Evolutionary conservation across 2,797 vertebrate species (phyloP), one percentile per base, ranked within the genome.

Genomic region (Scomberomorus guttatus): DNA sequence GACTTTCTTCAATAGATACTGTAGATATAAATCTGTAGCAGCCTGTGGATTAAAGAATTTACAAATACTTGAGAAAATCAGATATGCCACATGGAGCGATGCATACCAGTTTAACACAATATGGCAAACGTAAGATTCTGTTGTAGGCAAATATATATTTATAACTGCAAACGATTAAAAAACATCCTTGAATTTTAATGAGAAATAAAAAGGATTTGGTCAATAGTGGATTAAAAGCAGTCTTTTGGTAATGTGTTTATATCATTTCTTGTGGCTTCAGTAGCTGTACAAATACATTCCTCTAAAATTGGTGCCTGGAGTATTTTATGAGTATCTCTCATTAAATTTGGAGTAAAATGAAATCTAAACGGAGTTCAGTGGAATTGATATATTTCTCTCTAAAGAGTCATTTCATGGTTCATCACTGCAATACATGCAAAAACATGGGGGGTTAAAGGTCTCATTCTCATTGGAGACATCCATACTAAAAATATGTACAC

Each of bases 381-480:
- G 25, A 69, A 29, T 7, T 72, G 58, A 80, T 73, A 9, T 63
- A 61, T 67, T 60, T 34, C 48, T 72, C 75, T 68, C 67, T 1
- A 6, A 60, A 69, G 75, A 69, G 27, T 39, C n/a, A 25, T 86
- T 75, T 72, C 34, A 68, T 67, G 71, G 61, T 25, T 72, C 42
- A 37, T 85, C 71, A 34, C n/a, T 64, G 65, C 63, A 44, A 55
- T 42, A 52, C 18, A 69, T 60, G 72, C 15, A 71, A 72, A 79
- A 69, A 37, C 57, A 76, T 15, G 27, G 17, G 10, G 39, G 48
- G 34, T 54, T 25, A 71, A 34, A 55, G 18, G 29, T 71, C 67
- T 29, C 55, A 48, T 25, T 65, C 46, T 44, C 50, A 62, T 3
- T 54, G 60, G 32, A 61, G 24, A 55, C 37, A 12, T 51, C 9